These are phyloP conservation scores for Tapera naevia DNA, from an alignment of 2,797 vertebrate genomes.

Conservation along the genomic window DNA sequence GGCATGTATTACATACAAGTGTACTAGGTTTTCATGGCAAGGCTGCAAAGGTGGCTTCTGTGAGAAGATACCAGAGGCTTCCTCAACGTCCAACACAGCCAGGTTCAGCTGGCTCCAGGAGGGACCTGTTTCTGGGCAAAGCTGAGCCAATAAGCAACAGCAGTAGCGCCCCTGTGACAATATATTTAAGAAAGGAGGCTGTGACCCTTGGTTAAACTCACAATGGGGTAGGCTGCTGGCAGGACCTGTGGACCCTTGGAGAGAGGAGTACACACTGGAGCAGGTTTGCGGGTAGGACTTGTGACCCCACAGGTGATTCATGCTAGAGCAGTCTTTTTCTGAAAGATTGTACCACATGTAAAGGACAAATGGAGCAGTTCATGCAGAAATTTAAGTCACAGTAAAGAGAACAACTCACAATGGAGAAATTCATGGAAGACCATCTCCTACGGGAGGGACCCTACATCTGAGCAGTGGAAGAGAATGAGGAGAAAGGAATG, in stretches of 20 bases:
- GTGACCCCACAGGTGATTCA: accelerated
- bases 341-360: neutral
- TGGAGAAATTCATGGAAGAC: neutral
- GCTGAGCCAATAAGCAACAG: accelerated
- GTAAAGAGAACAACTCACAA: neutral
- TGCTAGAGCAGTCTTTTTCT: neutral
- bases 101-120: accelerated
- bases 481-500: neutral
- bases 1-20: neutral
- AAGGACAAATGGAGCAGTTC: neutral
- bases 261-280: accelerated
- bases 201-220: accelerated
- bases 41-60: neutral
- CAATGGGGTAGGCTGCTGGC: accelerated
- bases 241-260: neutral
- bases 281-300: neutral
- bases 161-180: neutral
- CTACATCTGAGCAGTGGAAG: neutral
- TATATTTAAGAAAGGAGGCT: neutral
- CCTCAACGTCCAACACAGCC: neutral
- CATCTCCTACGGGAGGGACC: accelerated
- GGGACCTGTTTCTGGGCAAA: too few species aligned
- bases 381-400: neutral
- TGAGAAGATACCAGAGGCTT: neutral
- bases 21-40: neutral